These are phyloP conservation scores for Strix occidentalis DNA, from an alignment of 2,797 vertebrate species.

Conservation along the genomic window DNA sequence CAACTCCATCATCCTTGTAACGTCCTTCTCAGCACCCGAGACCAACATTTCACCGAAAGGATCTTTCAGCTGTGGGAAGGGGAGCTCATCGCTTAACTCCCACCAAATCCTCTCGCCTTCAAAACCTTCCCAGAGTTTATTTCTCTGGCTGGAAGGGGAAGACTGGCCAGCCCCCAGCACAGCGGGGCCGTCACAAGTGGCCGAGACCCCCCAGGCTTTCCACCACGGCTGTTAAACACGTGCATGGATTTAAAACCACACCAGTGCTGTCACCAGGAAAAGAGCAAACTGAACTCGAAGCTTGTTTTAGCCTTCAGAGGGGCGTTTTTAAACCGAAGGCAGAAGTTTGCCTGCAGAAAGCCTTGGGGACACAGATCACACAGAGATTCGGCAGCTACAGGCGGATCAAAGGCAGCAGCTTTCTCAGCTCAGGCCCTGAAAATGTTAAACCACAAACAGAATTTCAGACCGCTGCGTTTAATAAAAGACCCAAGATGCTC, in stretches of 20 bases:
- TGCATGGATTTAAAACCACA: accelerated
- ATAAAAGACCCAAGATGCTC: background rate
- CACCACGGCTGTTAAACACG: background rate
- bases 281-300: background rate
- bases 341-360: background rate
- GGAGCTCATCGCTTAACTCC: background rate
- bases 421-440: background rate
- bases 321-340: background rate
- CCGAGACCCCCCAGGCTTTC: background rate
- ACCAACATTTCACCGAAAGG: accelerated
- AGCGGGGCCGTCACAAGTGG: accelerated
- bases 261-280: background rate
- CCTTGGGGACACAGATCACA: too few relatives aligned
- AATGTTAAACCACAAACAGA: background rate
- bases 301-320: background rate
- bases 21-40: background rate
- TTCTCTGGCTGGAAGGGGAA: background rate
- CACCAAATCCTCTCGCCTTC: background rate
- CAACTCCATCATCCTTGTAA: accelerated
- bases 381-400: background rate
- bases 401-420: background rate
- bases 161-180: background rate
- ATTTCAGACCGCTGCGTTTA: background rate
- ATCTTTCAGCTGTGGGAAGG: background rate
- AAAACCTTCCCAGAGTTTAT: background rate